Evolutionary conservation across 1,140 invertebrate species (phyloP).

Genomic region (Helicorthomorpha holstii): DNA sequence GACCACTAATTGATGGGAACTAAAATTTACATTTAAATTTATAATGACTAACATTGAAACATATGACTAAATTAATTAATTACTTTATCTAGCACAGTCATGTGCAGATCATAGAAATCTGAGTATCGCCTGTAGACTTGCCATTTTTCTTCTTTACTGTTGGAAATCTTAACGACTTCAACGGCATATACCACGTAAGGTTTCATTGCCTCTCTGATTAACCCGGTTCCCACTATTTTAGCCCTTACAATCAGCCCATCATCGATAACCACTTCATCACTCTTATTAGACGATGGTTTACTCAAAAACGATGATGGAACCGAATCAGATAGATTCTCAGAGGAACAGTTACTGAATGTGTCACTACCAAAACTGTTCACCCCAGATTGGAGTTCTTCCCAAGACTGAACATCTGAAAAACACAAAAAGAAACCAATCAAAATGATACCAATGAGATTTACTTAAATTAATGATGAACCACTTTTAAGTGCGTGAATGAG

Average conservation of each 20-base stretch:
- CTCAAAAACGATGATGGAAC: too few relatives aligned
- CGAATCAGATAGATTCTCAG: too few relatives aligned
- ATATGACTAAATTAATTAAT: slow-evolving; percentile 25
- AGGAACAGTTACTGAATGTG: too few relatives aligned
- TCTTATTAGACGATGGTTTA: too few relatives aligned
- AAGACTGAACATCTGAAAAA: background rate
- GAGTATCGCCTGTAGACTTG: slow-evolving; percentile 52
- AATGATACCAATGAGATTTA: background rate
- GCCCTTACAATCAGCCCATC: slow-evolving; percentile 12
- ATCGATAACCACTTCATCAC: too few relatives aligned
- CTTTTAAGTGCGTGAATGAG: too few relatives aligned
- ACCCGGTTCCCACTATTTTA: slow-evolving; percentile 21
- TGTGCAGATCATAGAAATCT: slow-evolving; percentile 76
- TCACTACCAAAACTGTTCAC: too few relatives aligned
- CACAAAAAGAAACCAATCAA: background rate
- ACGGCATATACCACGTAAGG: slow-evolving; percentile 81
- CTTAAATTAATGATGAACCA: background rate
- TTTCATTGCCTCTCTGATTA: slow-evolving; percentile 56
- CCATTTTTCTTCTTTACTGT: slow-evolving; percentile 45
- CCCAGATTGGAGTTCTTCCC: background rate
- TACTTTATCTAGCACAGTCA: slow-evolving; percentile 38
- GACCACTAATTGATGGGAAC: slow-evolving; percentile 58
- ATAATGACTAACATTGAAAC: background rate
- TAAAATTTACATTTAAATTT: slow-evolving; percentile 26
- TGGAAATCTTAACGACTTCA: slow-evolving; percentile 47